A percentile compares a stretch with the other conserved stretches of the same genome.
Evolutionary conservation across 2,113 vertebrate species (phyloP).

Genomic region (Oreotrochilus melanogaster): DNA sequence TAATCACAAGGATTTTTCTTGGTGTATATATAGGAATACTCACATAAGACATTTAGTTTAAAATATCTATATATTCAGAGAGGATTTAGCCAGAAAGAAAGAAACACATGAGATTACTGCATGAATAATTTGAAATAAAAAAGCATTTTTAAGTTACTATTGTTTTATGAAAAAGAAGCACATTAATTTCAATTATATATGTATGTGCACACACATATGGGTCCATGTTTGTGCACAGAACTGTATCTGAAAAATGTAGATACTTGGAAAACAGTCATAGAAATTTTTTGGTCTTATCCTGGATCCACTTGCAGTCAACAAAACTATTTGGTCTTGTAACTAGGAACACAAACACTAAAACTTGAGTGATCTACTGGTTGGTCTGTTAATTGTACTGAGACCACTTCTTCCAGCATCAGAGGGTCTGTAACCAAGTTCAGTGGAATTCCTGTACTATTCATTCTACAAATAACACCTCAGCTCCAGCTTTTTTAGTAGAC

Average conservation of each 20-base stretch:
- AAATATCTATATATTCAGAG: conserved; percentile 1
- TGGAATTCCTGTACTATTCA: not conserved
- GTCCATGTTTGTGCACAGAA: not conserved
- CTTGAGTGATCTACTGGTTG: not conserved
- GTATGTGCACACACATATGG: not conserved
- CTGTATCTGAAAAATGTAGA: not conserved
- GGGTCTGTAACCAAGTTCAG: not conserved
- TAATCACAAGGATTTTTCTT: not conserved
- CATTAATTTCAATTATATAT: not conserved
- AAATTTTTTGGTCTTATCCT: not conserved
- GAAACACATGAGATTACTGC: not conserved
- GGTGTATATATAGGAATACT: not conserved
- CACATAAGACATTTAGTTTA: not conserved
- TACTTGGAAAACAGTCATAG: not conserved
- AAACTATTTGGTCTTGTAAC: not conserved
- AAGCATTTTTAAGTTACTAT: not conserved
- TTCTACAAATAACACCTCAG: not conserved
- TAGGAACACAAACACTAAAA: not conserved
- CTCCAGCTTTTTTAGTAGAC: rapidly evolving
- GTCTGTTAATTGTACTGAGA: not conserved
- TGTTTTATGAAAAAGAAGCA: not conserved
- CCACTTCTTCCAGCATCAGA: not conserved
- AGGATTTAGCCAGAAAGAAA: not conserved
- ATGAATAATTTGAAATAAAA: not conserved
- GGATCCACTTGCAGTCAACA: not conserved